Evolutionary conservation across 2,888 invertebrate genomes (phyloP).

Genomic region (Morpho deidamia): DNA sequence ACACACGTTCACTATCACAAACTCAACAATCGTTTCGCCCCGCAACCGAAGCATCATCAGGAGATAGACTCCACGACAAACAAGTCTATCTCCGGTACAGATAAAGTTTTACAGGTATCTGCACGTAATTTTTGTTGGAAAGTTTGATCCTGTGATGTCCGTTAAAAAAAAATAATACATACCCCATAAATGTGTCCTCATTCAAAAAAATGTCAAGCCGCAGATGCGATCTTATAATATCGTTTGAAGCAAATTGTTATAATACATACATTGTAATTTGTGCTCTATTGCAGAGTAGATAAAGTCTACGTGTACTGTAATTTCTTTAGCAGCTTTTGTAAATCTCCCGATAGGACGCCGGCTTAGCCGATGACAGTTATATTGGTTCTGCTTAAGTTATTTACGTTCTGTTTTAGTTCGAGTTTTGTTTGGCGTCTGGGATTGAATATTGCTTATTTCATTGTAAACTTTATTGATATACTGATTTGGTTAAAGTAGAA

Average conservation of each 20-base stretch:
- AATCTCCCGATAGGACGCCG: conserved; percentile 10
- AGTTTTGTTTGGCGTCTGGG: conserved; percentile 4
- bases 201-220: conserved; percentile 6
- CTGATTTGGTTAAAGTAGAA: too few species aligned
- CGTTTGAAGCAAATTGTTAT: conserved; percentile 5
- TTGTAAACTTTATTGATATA: background rate
- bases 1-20: too few species aligned
- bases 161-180: background rate
- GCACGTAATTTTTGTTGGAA: too few species aligned
- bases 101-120: too few species aligned
- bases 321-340: conserved; percentile 1
- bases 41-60: too few species aligned
- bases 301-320: background rate
- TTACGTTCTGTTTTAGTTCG: conserved; percentile 18
- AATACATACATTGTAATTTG: background rate
- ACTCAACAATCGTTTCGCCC: too few species aligned
- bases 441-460: background rate
- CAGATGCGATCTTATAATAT: conserved; percentile 8
- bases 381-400: conserved; percentile 21
- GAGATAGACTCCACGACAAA: too few species aligned
- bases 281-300: background rate
- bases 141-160: background rate
- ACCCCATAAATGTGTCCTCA: conserved; percentile 8
- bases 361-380: conserved; percentile 21
- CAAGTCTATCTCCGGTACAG: too few species aligned